A percentile compares a stretch with the other conserved stretches of the same genome.
Conservation (phyloP, 30 jellyfish, hydroid and myxozoan species). For the Turritopsis dohrnii region DNA sequence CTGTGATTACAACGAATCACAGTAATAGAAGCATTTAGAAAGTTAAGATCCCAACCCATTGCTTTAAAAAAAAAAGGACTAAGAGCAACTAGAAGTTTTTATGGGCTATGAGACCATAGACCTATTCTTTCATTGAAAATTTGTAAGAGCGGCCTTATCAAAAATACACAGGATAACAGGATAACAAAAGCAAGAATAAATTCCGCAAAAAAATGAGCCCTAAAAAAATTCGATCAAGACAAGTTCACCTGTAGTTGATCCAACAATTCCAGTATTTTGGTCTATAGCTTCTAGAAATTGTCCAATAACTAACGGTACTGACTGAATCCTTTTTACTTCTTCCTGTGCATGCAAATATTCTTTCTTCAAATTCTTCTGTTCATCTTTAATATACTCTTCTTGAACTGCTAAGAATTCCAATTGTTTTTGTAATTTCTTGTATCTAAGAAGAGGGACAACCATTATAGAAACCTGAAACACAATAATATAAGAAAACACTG, state of each 20-base stretch:
- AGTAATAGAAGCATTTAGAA: no score
- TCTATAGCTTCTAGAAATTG: constrained; percentile 94
- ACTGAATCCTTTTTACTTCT: constrained; percentile 83
- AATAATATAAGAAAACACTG: background rate
- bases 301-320: constrained; percentile 98
- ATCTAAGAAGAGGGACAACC: background rate
- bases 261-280: constrained; percentile 91
- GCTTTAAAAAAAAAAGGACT: no score
- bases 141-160: no score
- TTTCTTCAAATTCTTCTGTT: constrained; percentile 75
- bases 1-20: no score
- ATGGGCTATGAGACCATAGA: no score
- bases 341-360: constrained; percentile 95
- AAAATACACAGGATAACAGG: no score
- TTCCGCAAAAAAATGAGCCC: no score
- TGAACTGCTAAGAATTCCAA: constrained; percentile 84
- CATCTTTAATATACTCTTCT: constrained; percentile 95
- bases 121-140: no score
- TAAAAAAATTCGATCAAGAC: no score
- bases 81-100: no score
- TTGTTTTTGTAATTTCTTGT: constrained; percentile 79
- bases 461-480: background rate
- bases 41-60: no score
- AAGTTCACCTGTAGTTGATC: constrained; percentile 88
- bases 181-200: no score